Conservation (phyloP, 2,113 vertebrate species). For the Semicossyphus pulcher region DNA sequence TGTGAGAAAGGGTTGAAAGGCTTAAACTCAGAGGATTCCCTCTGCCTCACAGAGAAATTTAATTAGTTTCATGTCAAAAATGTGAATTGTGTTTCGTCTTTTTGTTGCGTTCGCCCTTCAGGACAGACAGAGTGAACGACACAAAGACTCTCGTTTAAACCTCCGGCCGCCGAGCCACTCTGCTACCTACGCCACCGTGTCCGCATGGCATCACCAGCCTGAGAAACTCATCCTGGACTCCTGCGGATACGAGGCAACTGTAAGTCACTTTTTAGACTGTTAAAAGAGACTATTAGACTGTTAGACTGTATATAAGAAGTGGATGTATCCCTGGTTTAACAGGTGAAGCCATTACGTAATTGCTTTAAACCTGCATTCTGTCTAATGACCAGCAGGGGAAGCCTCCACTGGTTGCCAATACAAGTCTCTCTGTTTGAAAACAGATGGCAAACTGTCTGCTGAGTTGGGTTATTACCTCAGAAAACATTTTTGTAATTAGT, state of each 20-base stretch:
- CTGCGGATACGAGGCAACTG: conserved; percentile 96
- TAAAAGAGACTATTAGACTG: too few species aligned
- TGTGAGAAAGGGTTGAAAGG: not conserved
- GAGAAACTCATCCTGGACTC: conserved; percentile 98
- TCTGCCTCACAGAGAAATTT: not conserved
- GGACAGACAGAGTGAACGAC: conserved; percentile 88
- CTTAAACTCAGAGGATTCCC: not conserved
- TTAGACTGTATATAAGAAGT: too few species aligned
- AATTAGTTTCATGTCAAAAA: not conserved
- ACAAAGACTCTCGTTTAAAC: conserved; percentile 89
- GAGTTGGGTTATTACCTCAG: too few species aligned
- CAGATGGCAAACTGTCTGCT: too few species aligned
- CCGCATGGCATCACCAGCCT: conserved; percentile 97
- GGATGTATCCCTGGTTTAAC: not conserved
- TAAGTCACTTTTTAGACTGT: conserved; percentile 82
- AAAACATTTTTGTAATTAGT: too few species aligned
- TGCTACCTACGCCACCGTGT: conserved; percentile 92
- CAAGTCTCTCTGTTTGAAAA: too few species aligned
- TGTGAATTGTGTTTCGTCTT: not conserved
- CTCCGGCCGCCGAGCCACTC: conserved; percentile 94
- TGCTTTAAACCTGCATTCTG: not conserved
- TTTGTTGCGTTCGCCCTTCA: conserved; percentile 39
- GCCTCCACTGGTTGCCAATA: not conserved
- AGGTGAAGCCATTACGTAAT: not conserved
- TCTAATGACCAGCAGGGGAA: not conserved